These are phyloP conservation scores for Nemoura dubitans DNA, from an alignment of 2,888 invertebrate genomes.

Conservation along the genomic window DNA sequence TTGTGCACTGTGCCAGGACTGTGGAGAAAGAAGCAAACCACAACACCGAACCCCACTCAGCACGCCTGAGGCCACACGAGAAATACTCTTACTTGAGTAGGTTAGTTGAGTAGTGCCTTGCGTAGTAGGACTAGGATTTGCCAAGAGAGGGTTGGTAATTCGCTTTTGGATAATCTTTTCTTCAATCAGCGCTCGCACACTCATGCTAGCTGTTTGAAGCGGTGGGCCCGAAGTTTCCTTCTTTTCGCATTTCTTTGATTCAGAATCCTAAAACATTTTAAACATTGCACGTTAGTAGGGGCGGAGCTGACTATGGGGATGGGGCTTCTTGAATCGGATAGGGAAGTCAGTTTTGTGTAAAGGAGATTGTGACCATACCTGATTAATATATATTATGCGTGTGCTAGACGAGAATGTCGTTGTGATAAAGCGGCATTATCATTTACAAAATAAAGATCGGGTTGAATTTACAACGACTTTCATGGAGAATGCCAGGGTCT, in stretches of 20 bases:
- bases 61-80: conserved; percentile 7
- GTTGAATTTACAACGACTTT: too few species aligned
- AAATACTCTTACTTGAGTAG: conserved; percentile 60
- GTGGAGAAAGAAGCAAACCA: conserved; percentile 2
- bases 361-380: background rate
- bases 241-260: conserved; percentile 85
- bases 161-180: conserved; percentile 93
- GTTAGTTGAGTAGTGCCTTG: conserved; percentile 53
- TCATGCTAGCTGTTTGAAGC: conserved; percentile 90
- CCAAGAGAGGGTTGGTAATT: conserved; percentile 63
- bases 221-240: conserved; percentile 85
- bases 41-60: conserved; percentile 3
- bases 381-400: background rate
- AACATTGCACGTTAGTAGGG: conserved; percentile 14
- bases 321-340: background rate
- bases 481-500: too few species aligned
- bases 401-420: background rate
- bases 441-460: background rate
- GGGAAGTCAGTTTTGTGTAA: background rate
- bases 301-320: background rate
- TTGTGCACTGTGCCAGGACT: background rate
- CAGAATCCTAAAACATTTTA: conserved; percentile 72
- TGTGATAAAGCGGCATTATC: background rate
- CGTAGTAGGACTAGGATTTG: conserved; percentile 50
- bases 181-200: conserved; percentile 88